phyloP scores from a whole-genome alignment of 1,140 invertebrate genomes.

The Centruroides sculpturatus region DNA sequence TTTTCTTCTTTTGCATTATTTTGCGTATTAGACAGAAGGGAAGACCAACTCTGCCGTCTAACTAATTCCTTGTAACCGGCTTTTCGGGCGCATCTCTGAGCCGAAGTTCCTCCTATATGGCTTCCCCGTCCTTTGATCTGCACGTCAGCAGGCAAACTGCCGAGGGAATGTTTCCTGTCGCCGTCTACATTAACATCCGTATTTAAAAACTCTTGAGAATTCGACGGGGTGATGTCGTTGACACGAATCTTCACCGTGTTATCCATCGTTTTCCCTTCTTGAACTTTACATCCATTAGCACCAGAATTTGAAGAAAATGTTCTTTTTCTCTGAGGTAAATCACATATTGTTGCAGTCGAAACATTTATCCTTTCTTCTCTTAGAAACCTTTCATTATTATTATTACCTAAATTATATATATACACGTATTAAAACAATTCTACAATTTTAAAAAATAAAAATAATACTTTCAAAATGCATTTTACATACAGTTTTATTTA shows the following conservation, averaged over 20 bases:
- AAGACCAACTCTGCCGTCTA: conserved; percentile 11
- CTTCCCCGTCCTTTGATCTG: not conserved
- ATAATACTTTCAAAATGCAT: too few relatives aligned
- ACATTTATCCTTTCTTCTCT: too few relatives aligned
- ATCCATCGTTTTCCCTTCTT: conserved; percentile 1
- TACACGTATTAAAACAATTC: too few relatives aligned
- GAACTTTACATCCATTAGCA: too few relatives aligned
- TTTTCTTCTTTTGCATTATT: not conserved
- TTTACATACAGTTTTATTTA: too few relatives aligned
- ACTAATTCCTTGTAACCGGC: not conserved
- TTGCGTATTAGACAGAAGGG: not conserved
- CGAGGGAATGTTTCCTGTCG: not conserved
- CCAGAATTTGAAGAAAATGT: too few relatives aligned
- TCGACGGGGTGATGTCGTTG: conserved; percentile 15
- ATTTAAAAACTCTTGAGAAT: conserved; percentile 10
- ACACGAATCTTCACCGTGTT: conserved; percentile 13
- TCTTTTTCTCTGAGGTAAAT: too few relatives aligned
- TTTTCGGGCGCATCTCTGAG: conserved; percentile 1
- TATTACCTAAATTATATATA: too few relatives aligned
- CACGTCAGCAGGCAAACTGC: not conserved
- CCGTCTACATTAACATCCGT: not conserved
- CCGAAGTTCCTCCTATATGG: not conserved
- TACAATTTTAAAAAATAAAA: too few relatives aligned
- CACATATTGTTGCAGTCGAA: too few relatives aligned
- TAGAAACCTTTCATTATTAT: too few relatives aligned